Conservation (phyloP, 2,797 vertebrate genomes). For the Muraenolepis orangiensis region DNA sequence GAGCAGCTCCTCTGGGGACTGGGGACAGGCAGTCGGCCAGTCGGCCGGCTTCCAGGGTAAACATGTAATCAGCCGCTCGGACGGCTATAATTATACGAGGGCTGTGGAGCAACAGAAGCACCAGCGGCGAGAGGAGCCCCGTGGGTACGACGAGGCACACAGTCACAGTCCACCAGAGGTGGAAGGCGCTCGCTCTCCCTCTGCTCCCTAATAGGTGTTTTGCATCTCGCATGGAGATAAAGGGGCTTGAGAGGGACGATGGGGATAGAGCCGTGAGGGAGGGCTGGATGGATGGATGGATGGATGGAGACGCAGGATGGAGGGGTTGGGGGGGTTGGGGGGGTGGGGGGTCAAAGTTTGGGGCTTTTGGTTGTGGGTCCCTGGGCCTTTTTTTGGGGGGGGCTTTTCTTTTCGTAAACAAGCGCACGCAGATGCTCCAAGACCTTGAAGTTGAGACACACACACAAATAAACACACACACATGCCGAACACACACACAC, state of each 20-base stretch:
- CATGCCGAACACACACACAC: not conserved
- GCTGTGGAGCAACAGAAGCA: slow-evolving; percentile 75
- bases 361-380: too few species aligned
- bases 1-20: slow-evolving; percentile 73
- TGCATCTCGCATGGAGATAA: slow-evolving; percentile 68
- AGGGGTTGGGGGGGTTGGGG: slow-evolving; percentile 7
- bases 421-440: slow-evolving; percentile 2
- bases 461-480: slow-evolving; percentile 25
- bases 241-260: slow-evolving; percentile 60
- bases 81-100: slow-evolving; percentile 83
- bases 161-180: slow-evolving; percentile 49
- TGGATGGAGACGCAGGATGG: slow-evolving; percentile 17
- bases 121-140: slow-evolving; percentile 73
- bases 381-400: too few species aligned
- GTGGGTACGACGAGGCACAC: slow-evolving; percentile 51
- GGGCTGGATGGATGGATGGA: slow-evolving; percentile 45
- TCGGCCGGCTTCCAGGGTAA: slow-evolving; percentile 87
- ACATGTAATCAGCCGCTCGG: slow-evolving; percentile 84
- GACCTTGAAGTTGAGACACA: slow-evolving; percentile 25
- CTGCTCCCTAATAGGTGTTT: slow-evolving; percentile 70
- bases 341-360: too few species aligned
- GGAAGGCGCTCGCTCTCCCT: slow-evolving; percentile 14
- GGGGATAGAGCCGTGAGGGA: slow-evolving; percentile 25
- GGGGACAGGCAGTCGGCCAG: slow-evolving; percentile 84
- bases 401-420: not conserved